Percentiles rank a stretch among this genome's conserved stretches.
These are phyloP conservation scores for Noturus placidus DNA, from an alignment of 2,113 vertebrate genomes.

Conservation along the genomic window DNA sequence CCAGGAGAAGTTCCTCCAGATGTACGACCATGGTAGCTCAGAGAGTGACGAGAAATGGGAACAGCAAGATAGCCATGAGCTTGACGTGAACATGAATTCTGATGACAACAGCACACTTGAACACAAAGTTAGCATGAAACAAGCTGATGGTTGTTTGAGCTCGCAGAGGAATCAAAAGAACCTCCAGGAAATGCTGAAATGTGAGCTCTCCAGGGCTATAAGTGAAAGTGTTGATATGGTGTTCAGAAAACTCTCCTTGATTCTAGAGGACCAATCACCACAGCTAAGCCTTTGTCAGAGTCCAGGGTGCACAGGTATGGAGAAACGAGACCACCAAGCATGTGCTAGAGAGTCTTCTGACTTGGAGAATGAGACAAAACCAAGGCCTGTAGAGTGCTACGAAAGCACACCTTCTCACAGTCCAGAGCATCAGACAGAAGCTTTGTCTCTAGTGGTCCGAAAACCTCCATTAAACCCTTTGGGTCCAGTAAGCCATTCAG, in stretches of 20 bases:
- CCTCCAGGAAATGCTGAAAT: slow-evolving; percentile 80
- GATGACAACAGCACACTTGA: slow-evolving; percentile 41
- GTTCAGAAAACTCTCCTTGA: slow-evolving; percentile 71
- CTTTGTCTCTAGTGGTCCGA: slow-evolving; percentile 67
- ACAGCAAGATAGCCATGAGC: slow-evolving; percentile 40
- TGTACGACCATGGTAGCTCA: slow-evolving; percentile 66
- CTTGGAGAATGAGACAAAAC: slow-evolving; percentile 61
- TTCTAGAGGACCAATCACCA: slow-evolving; percentile 59
- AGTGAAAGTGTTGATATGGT: slow-evolving; percentile 83
- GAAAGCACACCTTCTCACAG: slow-evolving; percentile 64
- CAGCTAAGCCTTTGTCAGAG: slow-evolving; percentile 59
- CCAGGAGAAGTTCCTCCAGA: slow-evolving; percentile 82
- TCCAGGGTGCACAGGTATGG: slow-evolving; percentile 55
- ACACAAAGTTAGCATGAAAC: slow-evolving; percentile 56
- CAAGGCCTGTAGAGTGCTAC: slow-evolving; percentile 65
- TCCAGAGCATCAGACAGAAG: slow-evolving; percentile 69
- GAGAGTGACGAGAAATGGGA: slow-evolving; percentile 56
- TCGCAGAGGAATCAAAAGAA: slow-evolving; percentile 63
- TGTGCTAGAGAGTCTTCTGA: slow-evolving; percentile 59
- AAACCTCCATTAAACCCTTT: slow-evolving; percentile 67
- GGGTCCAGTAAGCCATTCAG: slow-evolving; percentile 60
- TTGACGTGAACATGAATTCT: slow-evolving; percentile 55
- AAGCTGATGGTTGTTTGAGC: slow-evolving; percentile 43
- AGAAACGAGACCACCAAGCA: slow-evolving; percentile 61
- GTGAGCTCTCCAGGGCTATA: slow-evolving; percentile 78